Evolutionary conservation across 2,888 invertebrate genomes (phyloP).

Genomic region (Podabrus alpinus): DNA sequence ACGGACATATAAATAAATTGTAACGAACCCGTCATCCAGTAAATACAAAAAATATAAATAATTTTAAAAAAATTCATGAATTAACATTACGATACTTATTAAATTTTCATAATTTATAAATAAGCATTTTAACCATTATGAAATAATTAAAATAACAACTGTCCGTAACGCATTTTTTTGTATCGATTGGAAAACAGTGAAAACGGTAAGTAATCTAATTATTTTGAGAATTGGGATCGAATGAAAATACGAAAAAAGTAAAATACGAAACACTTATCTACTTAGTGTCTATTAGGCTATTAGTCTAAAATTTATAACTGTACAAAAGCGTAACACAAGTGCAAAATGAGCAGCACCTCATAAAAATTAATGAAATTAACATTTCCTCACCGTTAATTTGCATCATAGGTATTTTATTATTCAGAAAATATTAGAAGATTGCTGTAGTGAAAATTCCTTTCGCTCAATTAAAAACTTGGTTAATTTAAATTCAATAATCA

Average conservation of each 20-base stretch:
- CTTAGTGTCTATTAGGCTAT: no score
- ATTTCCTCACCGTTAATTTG: no score
- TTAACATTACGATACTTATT: neutral
- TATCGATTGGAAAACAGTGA: neutral
- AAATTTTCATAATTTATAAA: neutral
- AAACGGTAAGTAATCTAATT: neutral
- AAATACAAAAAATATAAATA: neutral
- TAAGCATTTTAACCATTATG: neutral
- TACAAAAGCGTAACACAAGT: no score
- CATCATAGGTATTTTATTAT: no score
- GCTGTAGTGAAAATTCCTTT: no score
- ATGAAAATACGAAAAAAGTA: neutral
- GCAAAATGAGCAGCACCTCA: no score
- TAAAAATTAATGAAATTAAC: no score
- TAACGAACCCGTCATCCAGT: neutral
- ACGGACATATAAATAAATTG: neutral
- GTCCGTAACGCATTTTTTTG: neutral
- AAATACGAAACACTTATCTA: no score
- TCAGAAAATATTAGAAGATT: no score
- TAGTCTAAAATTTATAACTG: no score
- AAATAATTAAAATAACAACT: neutral
- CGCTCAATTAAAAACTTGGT: no score
- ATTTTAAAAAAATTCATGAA: neutral
- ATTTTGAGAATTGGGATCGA: neutral
- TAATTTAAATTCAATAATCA: no score